Conservation (phyloP, 1,140 invertebrate genomes). For the Mamestra configurata region DNA sequence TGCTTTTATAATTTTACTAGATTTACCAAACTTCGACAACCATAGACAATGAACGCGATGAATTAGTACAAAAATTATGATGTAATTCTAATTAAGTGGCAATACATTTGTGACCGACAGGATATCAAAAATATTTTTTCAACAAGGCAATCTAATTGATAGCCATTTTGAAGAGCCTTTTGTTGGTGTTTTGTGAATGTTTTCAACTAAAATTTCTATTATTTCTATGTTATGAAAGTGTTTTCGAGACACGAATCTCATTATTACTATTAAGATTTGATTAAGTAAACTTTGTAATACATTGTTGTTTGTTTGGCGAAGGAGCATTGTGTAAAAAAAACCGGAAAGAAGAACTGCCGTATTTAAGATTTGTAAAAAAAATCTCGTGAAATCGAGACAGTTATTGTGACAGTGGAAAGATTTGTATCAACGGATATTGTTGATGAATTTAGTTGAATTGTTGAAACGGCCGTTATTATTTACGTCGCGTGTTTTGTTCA, state of each 20-base stretch:
- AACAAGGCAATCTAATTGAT: slow-evolving; percentile 85
- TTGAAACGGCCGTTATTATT: slow-evolving; percentile 67
- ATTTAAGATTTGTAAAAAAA: slow-evolving; percentile 70
- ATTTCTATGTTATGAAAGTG: slow-evolving; percentile 70
- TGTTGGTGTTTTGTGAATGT: slow-evolving; percentile 88
- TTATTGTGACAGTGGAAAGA: slow-evolving; percentile 61
- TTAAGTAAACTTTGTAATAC: slow-evolving; percentile 58
- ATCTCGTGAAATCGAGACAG: slow-evolving; percentile 54
- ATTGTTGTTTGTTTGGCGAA: slow-evolving; percentile 81
- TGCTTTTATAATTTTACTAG: too few relatives aligned
- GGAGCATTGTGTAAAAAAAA: slow-evolving; percentile 82
- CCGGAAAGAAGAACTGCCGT: slow-evolving; percentile 82
- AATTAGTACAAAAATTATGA: slow-evolving; percentile 60
- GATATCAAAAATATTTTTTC: slow-evolving; percentile 87
- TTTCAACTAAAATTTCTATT: slow-evolving; percentile 81
- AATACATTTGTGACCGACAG: slow-evolving; percentile 84
- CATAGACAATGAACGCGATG: slow-evolving; percentile 54
- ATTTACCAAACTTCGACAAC: not conserved
- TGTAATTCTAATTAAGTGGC: slow-evolving; percentile 82
- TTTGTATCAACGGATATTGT: slow-evolving; percentile 55
- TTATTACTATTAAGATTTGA: slow-evolving; percentile 59
- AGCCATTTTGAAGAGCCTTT: slow-evolving; percentile 88
- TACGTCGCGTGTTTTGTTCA: slow-evolving; percentile 83
- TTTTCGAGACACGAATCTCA: slow-evolving; percentile 62
- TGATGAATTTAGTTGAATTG: slow-evolving; percentile 54